These are phyloP conservation scores for Zosterops hypoxanthus DNA, from an alignment of 2,113 vertebrate genomes.

Conservation along the genomic window DNA sequence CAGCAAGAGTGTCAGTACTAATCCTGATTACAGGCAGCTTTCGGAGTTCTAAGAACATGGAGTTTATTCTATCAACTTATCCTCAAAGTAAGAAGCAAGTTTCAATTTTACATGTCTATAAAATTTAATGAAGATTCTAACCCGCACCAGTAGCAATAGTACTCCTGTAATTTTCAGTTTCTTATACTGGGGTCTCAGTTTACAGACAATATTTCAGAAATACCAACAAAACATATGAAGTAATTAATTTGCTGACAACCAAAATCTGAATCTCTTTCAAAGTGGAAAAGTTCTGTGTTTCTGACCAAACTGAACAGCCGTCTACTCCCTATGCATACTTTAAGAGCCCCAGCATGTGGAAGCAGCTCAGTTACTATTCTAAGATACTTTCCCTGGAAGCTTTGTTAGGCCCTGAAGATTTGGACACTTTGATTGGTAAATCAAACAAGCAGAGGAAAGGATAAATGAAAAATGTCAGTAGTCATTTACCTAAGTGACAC, in stretches of 20 bases:
- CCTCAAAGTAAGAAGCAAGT: background rate
- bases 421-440: background rate
- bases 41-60: background rate
- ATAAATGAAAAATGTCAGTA: constrained; percentile 15
- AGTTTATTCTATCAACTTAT: background rate
- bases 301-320: background rate
- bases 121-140: background rate
- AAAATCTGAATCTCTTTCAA: background rate
- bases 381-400: background rate
- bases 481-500: constrained; percentile 81
- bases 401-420: background rate
- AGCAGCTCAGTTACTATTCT: background rate
- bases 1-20: background rate
- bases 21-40: background rate
- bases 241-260: background rate
- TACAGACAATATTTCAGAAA: background rate
- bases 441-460: constrained; percentile 9
- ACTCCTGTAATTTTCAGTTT: background rate
- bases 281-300: background rate
- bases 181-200: background rate
- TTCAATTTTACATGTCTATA: background rate
- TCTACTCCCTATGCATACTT: background rate
- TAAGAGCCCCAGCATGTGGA: background rate
- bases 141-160: background rate
- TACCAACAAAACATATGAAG: background rate